Evolutionary conservation across 2,888 invertebrate species (phyloP).

Genomic region (Physocephala rufipes): DNA sequence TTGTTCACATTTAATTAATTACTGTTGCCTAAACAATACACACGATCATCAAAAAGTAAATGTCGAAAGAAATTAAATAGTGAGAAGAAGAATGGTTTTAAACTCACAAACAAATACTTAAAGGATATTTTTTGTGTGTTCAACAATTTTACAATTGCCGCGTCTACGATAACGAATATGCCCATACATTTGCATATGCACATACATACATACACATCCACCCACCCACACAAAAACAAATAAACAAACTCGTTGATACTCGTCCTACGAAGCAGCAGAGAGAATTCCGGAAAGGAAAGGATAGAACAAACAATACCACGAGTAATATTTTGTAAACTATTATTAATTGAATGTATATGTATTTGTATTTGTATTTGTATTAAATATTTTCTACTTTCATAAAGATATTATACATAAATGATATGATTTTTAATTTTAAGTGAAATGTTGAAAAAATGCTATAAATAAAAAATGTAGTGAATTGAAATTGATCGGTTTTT

Average conservation of each 20-base stretch:
- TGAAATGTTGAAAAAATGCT: constrained; percentile 58
- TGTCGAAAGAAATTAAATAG: background rate
- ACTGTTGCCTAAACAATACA: background rate
- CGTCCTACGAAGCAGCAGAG: constrained; percentile 11
- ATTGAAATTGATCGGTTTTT: constrained; percentile 45
- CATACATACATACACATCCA: constrained; percentile 33
- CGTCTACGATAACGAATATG: background rate
- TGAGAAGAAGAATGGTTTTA: background rate
- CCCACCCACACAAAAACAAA: background rate
- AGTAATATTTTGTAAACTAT: constrained; percentile 26
- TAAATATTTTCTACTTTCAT: constrained; percentile 42
- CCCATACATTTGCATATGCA: background rate
- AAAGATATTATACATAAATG: constrained; percentile 41
- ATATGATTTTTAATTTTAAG: constrained; percentile 55
- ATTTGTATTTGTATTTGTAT: constrained; percentile 20
- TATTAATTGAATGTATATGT: constrained; percentile 10
- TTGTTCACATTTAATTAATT: background rate
- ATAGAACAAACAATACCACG: constrained; percentile 1
- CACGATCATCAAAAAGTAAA: too few species aligned
- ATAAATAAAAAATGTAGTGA: constrained; percentile 62
- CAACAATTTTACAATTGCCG: constrained; percentile 9
- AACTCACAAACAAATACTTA: constrained; percentile 3
- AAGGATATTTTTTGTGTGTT: constrained; percentile 13
- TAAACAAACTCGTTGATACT: constrained; percentile 2
- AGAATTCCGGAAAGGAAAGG: background rate